These are phyloP conservation scores for Dasyurus viverrinus DNA, from an alignment of 2,113 vertebrate genomes.

Conservation along the genomic window DNA sequence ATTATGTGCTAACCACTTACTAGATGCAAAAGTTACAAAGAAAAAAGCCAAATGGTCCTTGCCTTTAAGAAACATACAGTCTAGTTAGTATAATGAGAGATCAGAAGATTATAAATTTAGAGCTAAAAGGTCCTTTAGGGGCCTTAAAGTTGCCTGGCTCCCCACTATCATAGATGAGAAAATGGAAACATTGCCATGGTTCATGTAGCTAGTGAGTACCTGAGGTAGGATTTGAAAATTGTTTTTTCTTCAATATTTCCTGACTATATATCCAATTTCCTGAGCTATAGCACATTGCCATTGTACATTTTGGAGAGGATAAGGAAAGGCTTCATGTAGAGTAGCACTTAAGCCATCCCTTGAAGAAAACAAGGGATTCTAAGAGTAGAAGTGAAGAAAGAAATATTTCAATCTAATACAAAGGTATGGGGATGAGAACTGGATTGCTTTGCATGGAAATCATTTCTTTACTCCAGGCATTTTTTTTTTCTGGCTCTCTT, in stretches of 20 bases:
- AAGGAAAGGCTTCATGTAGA: background rate
- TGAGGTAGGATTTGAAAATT: background rate
- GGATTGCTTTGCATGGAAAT: background rate
- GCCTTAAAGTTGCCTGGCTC: background rate
- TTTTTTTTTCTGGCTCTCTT: background rate
- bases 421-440: background rate
- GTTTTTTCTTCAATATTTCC: accelerated
- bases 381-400: background rate
- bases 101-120: background rate
- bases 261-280: background rate
- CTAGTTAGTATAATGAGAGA: background rate
- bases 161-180: background rate
- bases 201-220: background rate
- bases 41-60: background rate
- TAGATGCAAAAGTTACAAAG: background rate
- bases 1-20: background rate
- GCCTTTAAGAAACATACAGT: background rate
- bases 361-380: background rate
- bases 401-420: background rate
- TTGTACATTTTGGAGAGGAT: background rate
- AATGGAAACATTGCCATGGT: background rate
- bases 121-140: background rate
- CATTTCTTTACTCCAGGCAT: background rate
- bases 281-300: background rate
- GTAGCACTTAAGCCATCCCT: background rate